A percentile compares a stretch with the other conserved stretches of the same genome.
phyloP scores from a whole-genome alignment of 2,797 vertebrate genomes.

The Tenualosa ilisha region DNA sequence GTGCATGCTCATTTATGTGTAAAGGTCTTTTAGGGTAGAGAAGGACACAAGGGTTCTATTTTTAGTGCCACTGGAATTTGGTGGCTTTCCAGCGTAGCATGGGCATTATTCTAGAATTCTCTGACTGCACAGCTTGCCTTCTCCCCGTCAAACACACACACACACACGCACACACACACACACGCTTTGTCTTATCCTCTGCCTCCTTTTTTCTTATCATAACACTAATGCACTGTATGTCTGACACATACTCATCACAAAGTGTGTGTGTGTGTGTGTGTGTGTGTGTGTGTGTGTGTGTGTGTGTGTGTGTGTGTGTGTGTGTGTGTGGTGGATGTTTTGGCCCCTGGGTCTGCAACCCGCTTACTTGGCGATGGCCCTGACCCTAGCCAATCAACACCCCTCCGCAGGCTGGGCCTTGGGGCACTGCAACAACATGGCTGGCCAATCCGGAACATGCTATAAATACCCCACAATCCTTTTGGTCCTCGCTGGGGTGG shows the following conservation, averaged over 20 bases:
- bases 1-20: not conserved
- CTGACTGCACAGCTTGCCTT: not conserved
- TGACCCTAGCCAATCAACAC: constrained; percentile 28
- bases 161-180: not conserved
- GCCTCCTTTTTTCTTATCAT: too few relatives aligned
- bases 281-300: too few relatives aligned
- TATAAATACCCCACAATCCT: constrained; percentile 37
- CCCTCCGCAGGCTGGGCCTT: constrained; percentile 16
- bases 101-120: not conserved
- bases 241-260: not conserved
- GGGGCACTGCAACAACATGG: constrained; percentile 36
- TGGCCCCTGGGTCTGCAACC: not conserved
- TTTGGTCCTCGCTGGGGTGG: not conserved
- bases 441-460: constrained; percentile 39
- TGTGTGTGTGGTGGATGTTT: not conserved
- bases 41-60: not conserved
- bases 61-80: not conserved
- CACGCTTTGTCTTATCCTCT: not conserved
- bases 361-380: constrained; percentile 22
- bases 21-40: not conserved
- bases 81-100: not conserved
- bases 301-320: too few relatives aligned
- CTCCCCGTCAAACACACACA: not conserved
- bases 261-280: not conserved
- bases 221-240: not conserved